A percentile compares a stretch with the other conserved stretches of the same genome.
Evolutionary conservation across 2,888 invertebrate species (phyloP).

Genomic region (Thereva nobilitata): DNA sequence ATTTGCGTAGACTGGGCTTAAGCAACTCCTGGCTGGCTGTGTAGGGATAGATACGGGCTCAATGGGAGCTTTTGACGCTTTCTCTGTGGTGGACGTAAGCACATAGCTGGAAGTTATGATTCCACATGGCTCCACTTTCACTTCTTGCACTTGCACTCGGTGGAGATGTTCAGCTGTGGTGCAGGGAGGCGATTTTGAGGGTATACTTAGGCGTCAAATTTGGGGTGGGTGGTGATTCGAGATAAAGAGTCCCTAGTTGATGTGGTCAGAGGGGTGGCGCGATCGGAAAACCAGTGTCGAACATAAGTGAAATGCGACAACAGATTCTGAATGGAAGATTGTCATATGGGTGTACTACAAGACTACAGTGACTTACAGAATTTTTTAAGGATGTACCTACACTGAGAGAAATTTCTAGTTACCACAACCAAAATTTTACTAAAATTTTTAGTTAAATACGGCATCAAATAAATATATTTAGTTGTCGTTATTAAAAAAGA

Average conservation of each 20-base stretch:
- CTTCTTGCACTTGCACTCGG: conserved; percentile 22
- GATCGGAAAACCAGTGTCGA: not conserved
- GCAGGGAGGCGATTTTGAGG: not conserved
- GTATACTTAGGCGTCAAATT: no score
- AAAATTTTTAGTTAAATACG: no score
- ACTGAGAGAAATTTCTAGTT: no score
- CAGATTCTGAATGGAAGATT: conserved; percentile 28
- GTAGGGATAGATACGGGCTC: not conserved
- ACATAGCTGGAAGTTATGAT: no score
- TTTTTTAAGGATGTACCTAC: not conserved
- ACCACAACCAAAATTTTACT: no score
- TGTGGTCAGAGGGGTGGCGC: not conserved
- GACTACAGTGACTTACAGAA: conserved; percentile 12
- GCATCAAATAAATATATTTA: no score
- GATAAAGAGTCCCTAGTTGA: not conserved
- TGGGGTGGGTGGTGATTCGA: no score
- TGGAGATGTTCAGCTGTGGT: not conserved
- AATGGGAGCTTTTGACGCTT: not conserved
- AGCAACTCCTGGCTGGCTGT: conserved; percentile 12
- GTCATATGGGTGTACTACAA: conserved; percentile 6
- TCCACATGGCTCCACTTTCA: conserved; percentile 20
- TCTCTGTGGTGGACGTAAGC: no score
- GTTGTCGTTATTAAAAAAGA: no score
- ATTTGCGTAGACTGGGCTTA: conserved; percentile 27
- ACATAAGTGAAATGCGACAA: conserved; percentile 16